A percentile compares a stretch with the other conserved stretches of the same genome.
phyloP scores from a whole-genome alignment of 2,888 invertebrate genomes.

The Ennomos erosarius region DNA sequence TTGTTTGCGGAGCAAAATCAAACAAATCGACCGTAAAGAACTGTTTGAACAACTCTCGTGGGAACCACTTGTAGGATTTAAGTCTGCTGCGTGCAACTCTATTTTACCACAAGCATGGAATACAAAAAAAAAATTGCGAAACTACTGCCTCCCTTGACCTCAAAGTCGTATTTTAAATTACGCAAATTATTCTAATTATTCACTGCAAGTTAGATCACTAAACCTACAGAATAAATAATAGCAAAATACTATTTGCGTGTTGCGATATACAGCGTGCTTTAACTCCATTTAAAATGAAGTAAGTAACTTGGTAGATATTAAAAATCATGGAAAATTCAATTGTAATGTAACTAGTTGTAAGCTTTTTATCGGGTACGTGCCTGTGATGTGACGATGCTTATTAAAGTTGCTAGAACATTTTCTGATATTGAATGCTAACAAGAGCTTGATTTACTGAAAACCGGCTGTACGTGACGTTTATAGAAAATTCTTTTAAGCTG shows the following conservation, averaged over 20 bases:
- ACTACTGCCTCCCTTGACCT: constrained; percentile 34
- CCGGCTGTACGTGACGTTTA: too few species aligned
- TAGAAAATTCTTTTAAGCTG: too few species aligned
- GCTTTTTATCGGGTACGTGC: constrained; percentile 29
- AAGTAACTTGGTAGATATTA: not conserved
- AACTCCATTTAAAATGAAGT: too few species aligned
- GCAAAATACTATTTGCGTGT: not conserved
- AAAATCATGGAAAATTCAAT: constrained; percentile 17
- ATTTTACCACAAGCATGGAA: constrained; percentile 6
- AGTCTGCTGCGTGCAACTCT: constrained; percentile 35
- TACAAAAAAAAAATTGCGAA: constrained; percentile 39
- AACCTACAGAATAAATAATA: too few species aligned
- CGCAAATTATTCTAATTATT: constrained; percentile 38
- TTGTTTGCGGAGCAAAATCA: constrained; percentile 24
- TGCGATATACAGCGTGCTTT: not conserved
- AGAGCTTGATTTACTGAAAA: too few species aligned
- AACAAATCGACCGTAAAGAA: constrained; percentile 29
- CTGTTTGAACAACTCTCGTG: constrained; percentile 61
- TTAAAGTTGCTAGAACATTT: constrained; percentile 5
- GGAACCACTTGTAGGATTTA: constrained; percentile 53
- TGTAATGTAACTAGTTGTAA: too few species aligned
- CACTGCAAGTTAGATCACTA: not conserved
- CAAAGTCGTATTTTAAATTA: constrained; percentile 31
- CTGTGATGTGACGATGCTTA: constrained; percentile 31
- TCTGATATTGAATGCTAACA: not conserved